Base-by-base conservation (phyloP, 1,140 invertebrate genomes). In the Dufourea novaeangliae region DNA sequence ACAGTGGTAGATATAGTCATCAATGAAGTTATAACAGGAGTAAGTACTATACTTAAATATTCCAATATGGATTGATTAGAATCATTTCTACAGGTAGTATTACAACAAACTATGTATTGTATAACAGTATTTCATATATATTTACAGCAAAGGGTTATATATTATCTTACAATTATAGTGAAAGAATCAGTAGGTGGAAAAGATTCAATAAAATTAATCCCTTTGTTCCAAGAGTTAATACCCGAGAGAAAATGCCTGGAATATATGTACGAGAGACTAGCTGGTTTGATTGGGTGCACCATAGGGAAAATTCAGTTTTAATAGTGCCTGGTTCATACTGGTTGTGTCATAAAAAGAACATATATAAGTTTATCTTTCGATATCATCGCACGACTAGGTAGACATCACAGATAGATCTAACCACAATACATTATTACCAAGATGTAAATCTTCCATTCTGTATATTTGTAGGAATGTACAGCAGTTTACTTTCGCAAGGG, bases 1-100 rank as follows among this genome's bases (percentile, higher is more conserved):
- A 90, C 87, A 61, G 89, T 95, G n/a, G 87, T 93, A 67, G 93
- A 94, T 86, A 86, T 94, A 71, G 93, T 94, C 74, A 94, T 95
- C 22, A 94, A 94, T 86, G 94, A 95, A 92, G 94, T 94, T 39
- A 94, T 95, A 77, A 91, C 90, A 76, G 91, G 93, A 88, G 94
- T 94, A 88, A 80, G 84, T 90, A 81, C 63, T 62, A 44, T n/a
- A n/a, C n/a, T n/a, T n/a, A n/a, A n/a, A n/a, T n/a, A n/a, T n/a
- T n/a, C n/a, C n/a, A n/a, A n/a, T n/a, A n/a, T n/a, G n/a, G n/a
- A n/a, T n/a, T n/a, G n/a, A n/a, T n/a, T n/a, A n/a, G n/a, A n/a
- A n/a, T n/a, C n/a, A n/a, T n/a, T n/a, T n/a, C n/a, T n/a, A n/a
- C n/a, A n/a, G n/a, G n/a, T n/a, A n/a, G n/a, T n/a, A n/a, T n/a